Base-by-base conservation (phyloP, 2,888 invertebrate species). In the Cheilosia pagana region DNA sequence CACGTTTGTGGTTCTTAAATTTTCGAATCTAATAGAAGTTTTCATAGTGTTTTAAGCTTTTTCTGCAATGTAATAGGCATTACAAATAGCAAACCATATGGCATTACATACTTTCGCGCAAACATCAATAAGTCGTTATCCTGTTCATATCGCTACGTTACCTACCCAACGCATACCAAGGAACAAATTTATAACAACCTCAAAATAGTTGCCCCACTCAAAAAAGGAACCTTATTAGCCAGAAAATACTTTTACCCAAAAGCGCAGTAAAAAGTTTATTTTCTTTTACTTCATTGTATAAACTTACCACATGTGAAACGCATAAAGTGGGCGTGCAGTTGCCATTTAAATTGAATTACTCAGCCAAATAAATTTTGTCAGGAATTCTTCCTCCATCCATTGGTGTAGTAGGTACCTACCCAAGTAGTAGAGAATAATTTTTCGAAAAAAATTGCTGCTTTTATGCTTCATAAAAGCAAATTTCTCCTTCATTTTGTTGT, bases 401-500 rank as follows among this genome's bases (percentile, higher is more conserved):
- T 76, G 16, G 16, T 52, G 21, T 57, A 48, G 21, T 35, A n/a
- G n/a, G n/a, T n/a, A n/a, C n/a, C n/a, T n/a, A 50, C 28, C 31
- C 19, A 53, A 7, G 23, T 4, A 21, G 28, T 74, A 62, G 25
- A 16, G 48, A 53, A 81, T 81, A 68, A 53, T 82, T 68, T 50
- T 72, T 82, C 50, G 43, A 72, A 7, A 28, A 28, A 28, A 78
- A 78, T 74, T 78, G 67, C 60, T 72, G 39, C 48, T 79, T 83
- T 74, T 74, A 79, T 83, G 62, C 57, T 21, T 70, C 72, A 79
- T 83, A 83, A 83, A 83, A 83, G 72, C 62, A 83, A 83, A 83
- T 83, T 83, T 79, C 82, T 55, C 62, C 63, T 82, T 67, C 72
- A 78, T 83, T 59, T 70, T 79, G 31, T 39, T 59, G 48, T 55